Percentiles rank a stretch among this genome's conserved stretches.
phyloP scores from a whole-genome alignment of 2,113 vertebrate genomes.

The human (Homo sapiens) region DNA sequence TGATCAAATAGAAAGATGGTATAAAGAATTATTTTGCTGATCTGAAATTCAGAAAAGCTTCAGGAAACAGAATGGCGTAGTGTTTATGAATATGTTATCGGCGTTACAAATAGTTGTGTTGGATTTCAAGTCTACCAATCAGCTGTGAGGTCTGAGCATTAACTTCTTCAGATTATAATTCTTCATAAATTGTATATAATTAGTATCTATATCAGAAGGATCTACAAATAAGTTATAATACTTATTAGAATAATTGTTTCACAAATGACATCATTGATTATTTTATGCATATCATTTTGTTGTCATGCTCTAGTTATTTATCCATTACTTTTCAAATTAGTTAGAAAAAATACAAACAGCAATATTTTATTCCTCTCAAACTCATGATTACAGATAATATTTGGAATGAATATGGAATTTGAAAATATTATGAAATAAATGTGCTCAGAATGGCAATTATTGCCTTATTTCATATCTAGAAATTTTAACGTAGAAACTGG shows the following conservation, averaged over 20 bases:
- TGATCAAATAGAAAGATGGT: background rate
- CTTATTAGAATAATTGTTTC: background rate
- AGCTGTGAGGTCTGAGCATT: background rate
- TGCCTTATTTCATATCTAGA: background rate
- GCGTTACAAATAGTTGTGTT: background rate
- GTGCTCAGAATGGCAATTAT: background rate
- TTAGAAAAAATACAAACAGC: background rate
- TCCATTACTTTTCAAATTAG: background rate
- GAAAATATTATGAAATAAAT: conserved; percentile 11
- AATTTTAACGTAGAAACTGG: background rate
- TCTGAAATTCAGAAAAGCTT: conserved; percentile 17
- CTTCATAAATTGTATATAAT: background rate
- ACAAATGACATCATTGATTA: conserved; percentile 11
- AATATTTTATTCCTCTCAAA: background rate
- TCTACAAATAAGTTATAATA: background rate
- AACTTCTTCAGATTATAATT: background rate
- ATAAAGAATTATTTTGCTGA: background rate
- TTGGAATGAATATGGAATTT: background rate
- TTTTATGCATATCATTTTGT: conserved; percentile 2
- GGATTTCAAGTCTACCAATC: background rate
- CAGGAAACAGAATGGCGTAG: background rate
- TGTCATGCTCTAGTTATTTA: background rate
- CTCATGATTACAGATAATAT: background rate
- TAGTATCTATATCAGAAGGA: background rate
- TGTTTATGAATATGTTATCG: background rate